Conservation (phyloP, 2,113 vertebrate species). For the Phyllopteryx taeniolatus region DNA sequence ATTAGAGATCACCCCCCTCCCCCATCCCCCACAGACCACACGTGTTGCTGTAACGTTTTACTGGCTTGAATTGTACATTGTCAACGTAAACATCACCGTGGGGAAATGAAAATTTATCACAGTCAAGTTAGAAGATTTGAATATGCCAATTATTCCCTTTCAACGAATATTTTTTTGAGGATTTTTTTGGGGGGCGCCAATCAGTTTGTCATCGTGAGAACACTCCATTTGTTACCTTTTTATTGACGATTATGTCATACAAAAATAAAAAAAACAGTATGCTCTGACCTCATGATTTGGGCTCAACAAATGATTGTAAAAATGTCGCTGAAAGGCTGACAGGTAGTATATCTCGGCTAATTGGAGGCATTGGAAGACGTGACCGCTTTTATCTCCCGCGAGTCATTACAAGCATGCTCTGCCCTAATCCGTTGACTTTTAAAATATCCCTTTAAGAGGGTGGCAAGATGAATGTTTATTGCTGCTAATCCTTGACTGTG, state of each 20-base stretch:
- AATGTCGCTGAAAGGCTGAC: slow-evolving; percentile 11
- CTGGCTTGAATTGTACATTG: background rate
- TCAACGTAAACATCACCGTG: background rate
- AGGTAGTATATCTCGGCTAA: slow-evolving; percentile 56
- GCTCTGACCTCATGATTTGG: background rate
- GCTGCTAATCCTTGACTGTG: slow-evolving; percentile 80
- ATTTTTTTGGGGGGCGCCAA: too few species aligned
- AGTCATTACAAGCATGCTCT: slow-evolving; percentile 69
- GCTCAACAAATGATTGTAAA: slow-evolving; percentile 30
- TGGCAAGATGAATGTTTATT: slow-evolving; percentile 86
- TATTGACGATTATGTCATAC: too few species aligned
- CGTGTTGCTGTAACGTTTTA: background rate
- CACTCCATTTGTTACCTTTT: too few species aligned
- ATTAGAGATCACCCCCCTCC: background rate
- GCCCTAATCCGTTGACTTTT: slow-evolving; percentile 78
- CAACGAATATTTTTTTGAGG: too few species aligned
- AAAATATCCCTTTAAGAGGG: slow-evolving; percentile 67
- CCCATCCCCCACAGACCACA: background rate
- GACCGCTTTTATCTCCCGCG: slow-evolving; percentile 63
- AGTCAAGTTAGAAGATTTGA: background rate
- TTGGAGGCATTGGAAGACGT: slow-evolving; percentile 60
- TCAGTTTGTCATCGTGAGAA: too few species aligned
- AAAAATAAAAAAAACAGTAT: background rate
- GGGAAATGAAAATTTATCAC: background rate
- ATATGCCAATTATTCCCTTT: too few species aligned